Percentiles rank a stretch among this genome's conserved stretches.
These are phyloP conservation scores for Temnothorax ravouxi DNA, from an alignment of 2,888 invertebrate genomes.

Conservation along the genomic window DNA sequence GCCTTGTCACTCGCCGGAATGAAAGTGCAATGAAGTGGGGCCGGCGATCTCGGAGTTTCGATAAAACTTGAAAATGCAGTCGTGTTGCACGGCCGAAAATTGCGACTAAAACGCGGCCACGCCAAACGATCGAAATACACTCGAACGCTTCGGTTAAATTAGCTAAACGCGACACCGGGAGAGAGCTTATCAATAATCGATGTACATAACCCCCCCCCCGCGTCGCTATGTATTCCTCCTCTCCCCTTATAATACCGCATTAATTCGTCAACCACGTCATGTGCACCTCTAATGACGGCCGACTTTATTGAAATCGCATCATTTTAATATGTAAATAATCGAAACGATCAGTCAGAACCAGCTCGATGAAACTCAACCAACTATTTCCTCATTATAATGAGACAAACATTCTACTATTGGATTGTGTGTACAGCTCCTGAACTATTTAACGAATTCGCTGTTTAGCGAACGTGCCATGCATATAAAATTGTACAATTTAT, in stretches of 20 bases:
- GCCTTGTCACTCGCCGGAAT: slow-evolving; percentile 18
- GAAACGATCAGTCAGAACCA: slow-evolving; percentile 19
- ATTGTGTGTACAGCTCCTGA: neutral
- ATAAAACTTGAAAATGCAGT: slow-evolving; percentile 31
- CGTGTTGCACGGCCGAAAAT: slow-evolving; percentile 19
- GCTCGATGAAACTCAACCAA: slow-evolving; percentile 12
- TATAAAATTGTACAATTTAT: slow-evolving; percentile 16
- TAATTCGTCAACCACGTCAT: slow-evolving; percentile 48
- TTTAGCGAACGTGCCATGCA: neutral
- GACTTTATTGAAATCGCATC: slow-evolving; percentile 48
- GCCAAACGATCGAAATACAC: slow-evolving; percentile 19
- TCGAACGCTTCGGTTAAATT: slow-evolving; percentile 28
- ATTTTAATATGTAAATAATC: slow-evolving; percentile 26
- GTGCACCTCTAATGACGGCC: slow-evolving; percentile 29
- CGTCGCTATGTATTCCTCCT: slow-evolving; percentile 2
- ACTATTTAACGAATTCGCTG: neutral
- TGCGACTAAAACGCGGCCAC: slow-evolving; percentile 34
- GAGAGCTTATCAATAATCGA: slow-evolving; percentile 50
- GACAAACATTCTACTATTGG: neutral
- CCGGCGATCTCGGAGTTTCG: slow-evolving; percentile 33
- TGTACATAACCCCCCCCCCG: neutral
- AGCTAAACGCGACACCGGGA: slow-evolving; percentile 31
- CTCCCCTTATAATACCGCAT: slow-evolving; percentile 27
- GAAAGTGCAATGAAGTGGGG: slow-evolving; percentile 35
- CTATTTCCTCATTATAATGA: slow-evolving; percentile 20